Evolutionary conservation across 37 sponge, comb jelly and placozoan species (phyloP), one percentile per base, ranked within the genome.

Genomic region (Hormiphora californensis): DNA sequence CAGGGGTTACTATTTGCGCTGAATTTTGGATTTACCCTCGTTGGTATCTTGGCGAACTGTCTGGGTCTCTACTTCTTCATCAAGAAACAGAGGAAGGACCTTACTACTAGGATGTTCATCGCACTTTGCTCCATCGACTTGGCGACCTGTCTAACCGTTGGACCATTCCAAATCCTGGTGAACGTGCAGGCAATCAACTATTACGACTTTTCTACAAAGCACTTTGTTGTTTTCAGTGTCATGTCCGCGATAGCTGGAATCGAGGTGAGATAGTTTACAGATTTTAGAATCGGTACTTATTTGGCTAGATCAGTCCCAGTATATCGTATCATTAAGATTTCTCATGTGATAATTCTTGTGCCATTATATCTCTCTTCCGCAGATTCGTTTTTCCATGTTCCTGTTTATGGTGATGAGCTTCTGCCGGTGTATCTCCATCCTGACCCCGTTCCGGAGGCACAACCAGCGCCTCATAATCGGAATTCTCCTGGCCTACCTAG

Each of bases 321-420:
- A 9, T 49, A 49, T 17, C 53, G 53, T 17, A 49, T 49, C 53
- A n/a, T n/a, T n/a, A n/a, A n/a, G n/a, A n/a, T n/a, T n/a, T n/a
- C n/a, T n/a, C n/a, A n/a, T n/a, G n/a, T n/a, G n/a, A n/a, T n/a
- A n/a, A n/a, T n/a, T n/a, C n/a, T n/a, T n/a, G n/a, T n/a, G n/a
- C n/a, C n/a, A n/a, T n/a, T n/a, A n/a, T n/a, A n/a, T n/a, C n/a
- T n/a, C 53, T 49, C 15, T 49, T 49, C 15, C 53, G n/a, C n/a
- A 57, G 61, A 57, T 57, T 4, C 61, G 61, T 57, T 57, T 57
- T 57, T 57, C 61, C 7, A 57, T 57, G 61, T 57, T 57, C 61
- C 61, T 57, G 61, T 57, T 57, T 12, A 57, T 57, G 61, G 61
- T 57, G 61, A 57, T 57, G 61, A 57, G 61, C n/a, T 57, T 5